These are phyloP conservation scores for Agrotis segetum DNA, from an alignment of 2,888 invertebrate genomes.

Conservation along the genomic window DNA sequence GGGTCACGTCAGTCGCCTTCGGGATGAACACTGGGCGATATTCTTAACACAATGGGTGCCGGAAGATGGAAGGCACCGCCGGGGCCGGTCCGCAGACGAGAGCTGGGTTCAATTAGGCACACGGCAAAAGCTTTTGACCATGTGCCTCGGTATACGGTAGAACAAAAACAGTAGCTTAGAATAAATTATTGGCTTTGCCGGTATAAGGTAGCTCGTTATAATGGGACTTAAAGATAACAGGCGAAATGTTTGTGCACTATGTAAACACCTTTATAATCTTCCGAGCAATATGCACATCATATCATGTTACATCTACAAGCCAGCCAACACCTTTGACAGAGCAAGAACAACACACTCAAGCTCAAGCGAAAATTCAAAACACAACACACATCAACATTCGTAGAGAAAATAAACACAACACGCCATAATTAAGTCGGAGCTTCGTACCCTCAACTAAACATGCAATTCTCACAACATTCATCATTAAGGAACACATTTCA, in stretches of 20 bases:
- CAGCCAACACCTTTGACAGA: background rate
- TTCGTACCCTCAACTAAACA: conserved; percentile 26
- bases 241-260: too few relatives aligned
- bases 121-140: too few relatives aligned
- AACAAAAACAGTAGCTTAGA: too few relatives aligned
- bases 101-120: too few relatives aligned
- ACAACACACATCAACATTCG: conserved; percentile 24
- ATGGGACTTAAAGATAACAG: too few relatives aligned
- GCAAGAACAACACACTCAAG: background rate
- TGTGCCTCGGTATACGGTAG: too few relatives aligned
- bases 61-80: background rate
- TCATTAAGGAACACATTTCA: conserved; percentile 55
- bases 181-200: too few relatives aligned
- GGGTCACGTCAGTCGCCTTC: background rate
- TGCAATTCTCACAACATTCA: conserved; percentile 51
- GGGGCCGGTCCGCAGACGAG: background rate
- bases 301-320: too few relatives aligned
- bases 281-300: too few relatives aligned
- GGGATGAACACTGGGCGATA: background rate
- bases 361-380: conserved; percentile 5
- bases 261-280: too few relatives aligned
- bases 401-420: conserved; percentile 25
- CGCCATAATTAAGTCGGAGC: conserved; percentile 26
- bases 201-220: too few relatives aligned
- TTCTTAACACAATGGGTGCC: background rate